Percentiles rank a stretch among this genome's conserved stretches.
phyloP scores from a whole-genome alignment of 2,888 invertebrate species.

The Nysson spinosus region DNA sequence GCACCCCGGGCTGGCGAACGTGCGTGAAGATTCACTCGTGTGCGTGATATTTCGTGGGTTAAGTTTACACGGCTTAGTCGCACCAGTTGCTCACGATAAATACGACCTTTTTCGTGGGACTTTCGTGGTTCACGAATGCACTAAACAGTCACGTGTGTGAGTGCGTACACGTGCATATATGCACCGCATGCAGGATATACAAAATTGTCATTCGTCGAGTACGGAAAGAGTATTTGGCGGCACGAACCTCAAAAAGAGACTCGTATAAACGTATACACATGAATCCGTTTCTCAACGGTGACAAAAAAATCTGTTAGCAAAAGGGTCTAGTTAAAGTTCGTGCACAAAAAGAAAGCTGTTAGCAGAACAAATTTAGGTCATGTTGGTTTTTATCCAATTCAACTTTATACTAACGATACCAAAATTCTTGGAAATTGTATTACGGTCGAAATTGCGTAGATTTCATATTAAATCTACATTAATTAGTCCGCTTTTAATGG shows the following conservation, averaged over 20 bases:
- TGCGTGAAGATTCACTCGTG: constrained; percentile 21
- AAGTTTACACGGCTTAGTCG: constrained; percentile 12
- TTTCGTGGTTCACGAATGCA: background rate
- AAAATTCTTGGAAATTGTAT: no score
- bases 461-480: background rate
- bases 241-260: background rate
- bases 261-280: background rate
- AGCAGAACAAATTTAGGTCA: constrained; percentile 33
- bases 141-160: background rate
- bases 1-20: constrained; percentile 24
- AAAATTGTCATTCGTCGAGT: background rate
- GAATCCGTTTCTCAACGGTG: constrained; percentile 43
- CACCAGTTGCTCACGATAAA: constrained; percentile 59
- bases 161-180: constrained; percentile 3
- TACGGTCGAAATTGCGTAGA: no score
- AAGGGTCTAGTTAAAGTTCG: constrained; percentile 25
- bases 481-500: background rate
- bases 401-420: no score
- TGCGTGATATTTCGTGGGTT: constrained; percentile 13
- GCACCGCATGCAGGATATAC: background rate
- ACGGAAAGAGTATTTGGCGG: background rate
- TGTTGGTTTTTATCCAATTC: constrained; percentile 21
- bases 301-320: constrained; percentile 38
- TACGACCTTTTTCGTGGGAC: constrained; percentile 41
- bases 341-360: constrained; percentile 27